Percentiles rank a stretch among this genome's conserved stretches.
These are phyloP conservation scores for Momotus momota DNA, from an alignment of 2,797 vertebrate species.

Conservation along the genomic window DNA sequence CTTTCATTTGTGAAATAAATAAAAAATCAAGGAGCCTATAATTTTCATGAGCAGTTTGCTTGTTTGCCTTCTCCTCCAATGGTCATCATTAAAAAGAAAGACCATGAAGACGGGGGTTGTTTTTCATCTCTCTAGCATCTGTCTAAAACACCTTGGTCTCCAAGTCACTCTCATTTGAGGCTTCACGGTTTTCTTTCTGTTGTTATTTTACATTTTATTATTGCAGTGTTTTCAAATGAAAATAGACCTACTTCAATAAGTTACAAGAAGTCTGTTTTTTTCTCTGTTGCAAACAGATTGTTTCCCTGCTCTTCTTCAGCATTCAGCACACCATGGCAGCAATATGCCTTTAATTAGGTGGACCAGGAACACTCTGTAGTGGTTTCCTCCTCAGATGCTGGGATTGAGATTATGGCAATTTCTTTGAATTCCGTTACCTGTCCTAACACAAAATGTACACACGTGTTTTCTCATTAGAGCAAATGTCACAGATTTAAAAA, in stretches of 20 bases:
- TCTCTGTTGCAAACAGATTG: background rate
- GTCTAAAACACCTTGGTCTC: background rate
- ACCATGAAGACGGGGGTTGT: background rate
- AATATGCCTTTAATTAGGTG: background rate
- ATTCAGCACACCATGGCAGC: background rate
- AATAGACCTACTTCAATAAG: slow-evolving; percentile 1
- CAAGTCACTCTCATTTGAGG: background rate
- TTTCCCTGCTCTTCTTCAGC: background rate
- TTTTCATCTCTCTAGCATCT: background rate
- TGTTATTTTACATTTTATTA: slow-evolving; percentile 40
- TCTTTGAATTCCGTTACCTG: background rate
- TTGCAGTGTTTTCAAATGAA: background rate
- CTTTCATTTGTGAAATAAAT: background rate
- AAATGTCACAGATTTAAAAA: slow-evolving; percentile 73
- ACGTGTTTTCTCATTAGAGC: slow-evolving; percentile 73
- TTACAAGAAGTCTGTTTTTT: background rate
- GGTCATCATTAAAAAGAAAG: background rate
- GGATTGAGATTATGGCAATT: background rate
- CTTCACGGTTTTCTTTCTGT: background rate
- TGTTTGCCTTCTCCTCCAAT: background rate
- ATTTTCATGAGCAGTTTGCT: background rate
- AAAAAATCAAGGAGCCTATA: background rate
- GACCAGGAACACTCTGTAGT: background rate
- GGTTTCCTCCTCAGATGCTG: background rate
- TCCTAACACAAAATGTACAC: background rate